Conservation (phyloP, 1,140 invertebrate species). For the Drosophila serrata region DNA sequence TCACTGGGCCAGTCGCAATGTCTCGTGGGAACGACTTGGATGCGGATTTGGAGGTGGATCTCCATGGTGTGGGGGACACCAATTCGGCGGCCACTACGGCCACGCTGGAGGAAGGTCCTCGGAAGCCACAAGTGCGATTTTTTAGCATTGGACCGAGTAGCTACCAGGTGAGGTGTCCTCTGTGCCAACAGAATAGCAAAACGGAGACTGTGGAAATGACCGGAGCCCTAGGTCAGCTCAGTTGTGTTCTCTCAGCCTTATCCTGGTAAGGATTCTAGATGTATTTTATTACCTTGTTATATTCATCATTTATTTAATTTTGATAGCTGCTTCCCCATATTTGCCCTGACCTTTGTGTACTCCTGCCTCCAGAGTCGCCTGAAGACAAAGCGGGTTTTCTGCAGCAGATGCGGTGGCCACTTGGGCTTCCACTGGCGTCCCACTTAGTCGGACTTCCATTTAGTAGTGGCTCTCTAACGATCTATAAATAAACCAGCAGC, state of each 20-base stretch:
- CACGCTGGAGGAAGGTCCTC: slow-evolving; percentile 38
- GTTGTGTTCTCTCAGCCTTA: slow-evolving; percentile 66
- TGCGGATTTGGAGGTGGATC: slow-evolving; percentile 52
- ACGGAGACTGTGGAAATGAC: slow-evolving; percentile 72
- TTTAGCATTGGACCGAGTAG: slow-evolving; percentile 72
- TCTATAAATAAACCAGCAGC: slow-evolving; percentile 61
- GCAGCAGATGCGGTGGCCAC: slow-evolving; percentile 80
- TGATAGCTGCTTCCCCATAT: slow-evolving; percentile 77
- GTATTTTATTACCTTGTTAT: not conserved
- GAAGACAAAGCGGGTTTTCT: slow-evolving; percentile 78
- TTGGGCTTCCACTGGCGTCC: slow-evolving; percentile 80
- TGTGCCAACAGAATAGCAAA: slow-evolving; percentile 61
- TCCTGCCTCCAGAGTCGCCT: slow-evolving; percentile 74
- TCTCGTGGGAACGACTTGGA: slow-evolving; percentile 64
- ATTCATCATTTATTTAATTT: not conserved
- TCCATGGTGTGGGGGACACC: slow-evolving; percentile 36
- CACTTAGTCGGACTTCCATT: slow-evolving; percentile 34
- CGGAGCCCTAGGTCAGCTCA: slow-evolving; percentile 69
- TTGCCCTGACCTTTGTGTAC: slow-evolving; percentile 71
- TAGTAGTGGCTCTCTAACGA: slow-evolving; percentile 23
- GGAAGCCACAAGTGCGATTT: slow-evolving; percentile 68
- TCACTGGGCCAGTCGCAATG: slow-evolving; percentile 57
- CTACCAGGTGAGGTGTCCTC: slow-evolving; percentile 67
- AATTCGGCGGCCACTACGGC: slow-evolving; percentile 57
- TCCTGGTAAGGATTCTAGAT: slow-evolving; percentile 60